Conservation (phyloP, 2,888 invertebrate species). For the Rotaria macrura region DNA sequence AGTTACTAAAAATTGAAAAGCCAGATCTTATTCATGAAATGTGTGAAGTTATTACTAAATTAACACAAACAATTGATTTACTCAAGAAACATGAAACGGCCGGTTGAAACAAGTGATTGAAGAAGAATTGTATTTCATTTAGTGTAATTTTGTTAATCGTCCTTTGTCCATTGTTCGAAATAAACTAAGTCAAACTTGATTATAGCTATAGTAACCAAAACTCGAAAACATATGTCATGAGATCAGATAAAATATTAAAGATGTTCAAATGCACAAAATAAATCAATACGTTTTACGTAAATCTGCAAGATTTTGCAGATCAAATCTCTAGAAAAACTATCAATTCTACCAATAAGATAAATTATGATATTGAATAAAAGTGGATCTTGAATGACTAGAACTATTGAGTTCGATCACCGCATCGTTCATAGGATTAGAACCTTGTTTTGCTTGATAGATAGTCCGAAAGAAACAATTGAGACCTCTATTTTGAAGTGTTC, state of each 20-base stretch:
- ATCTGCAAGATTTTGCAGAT: no score
- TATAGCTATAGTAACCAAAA: not conserved
- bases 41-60: not conserved
- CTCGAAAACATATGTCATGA: not conserved
- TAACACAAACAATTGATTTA: not conserved
- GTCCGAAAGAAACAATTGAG: no score
- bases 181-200: not conserved
- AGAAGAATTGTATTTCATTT: not conserved
- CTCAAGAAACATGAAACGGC: not conserved
- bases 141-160: no score
- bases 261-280: slow-evolving; percentile 22
- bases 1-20: not conserved
- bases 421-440: no score
- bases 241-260: slow-evolving; percentile 29
- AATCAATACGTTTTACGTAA: not conserved
- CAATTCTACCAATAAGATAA: no score
- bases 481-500: no score
- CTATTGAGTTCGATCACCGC: no score
- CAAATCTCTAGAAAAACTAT: no score
- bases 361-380: no score
- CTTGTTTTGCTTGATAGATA: no score
- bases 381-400: no score
- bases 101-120: not conserved
- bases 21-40: not conserved
- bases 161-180: no score